Conservation (phyloP, 2,797 vertebrate genomes). For the Urosaurus nigricauda region DNA sequence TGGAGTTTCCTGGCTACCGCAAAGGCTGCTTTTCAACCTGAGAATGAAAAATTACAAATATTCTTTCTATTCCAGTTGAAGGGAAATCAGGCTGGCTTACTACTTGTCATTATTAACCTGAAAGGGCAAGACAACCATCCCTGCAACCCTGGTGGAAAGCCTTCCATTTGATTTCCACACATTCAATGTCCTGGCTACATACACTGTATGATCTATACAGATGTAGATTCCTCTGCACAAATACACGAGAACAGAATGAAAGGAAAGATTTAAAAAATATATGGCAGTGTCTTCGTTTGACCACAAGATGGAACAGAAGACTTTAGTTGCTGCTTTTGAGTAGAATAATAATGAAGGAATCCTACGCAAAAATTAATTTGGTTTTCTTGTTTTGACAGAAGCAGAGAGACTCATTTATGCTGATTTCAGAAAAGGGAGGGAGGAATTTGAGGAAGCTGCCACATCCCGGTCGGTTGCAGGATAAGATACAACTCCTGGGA, state of each 20-base stretch:
- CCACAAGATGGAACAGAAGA: not conserved
- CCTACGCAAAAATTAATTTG: not conserved
- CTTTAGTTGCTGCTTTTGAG: not conserved
- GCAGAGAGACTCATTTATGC: not conserved
- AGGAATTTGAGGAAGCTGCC: not conserved
- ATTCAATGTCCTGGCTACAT: not conserved
- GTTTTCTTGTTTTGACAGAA: not conserved
- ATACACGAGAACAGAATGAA: not conserved
- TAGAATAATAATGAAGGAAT: not conserved
- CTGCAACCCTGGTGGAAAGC: not conserved
- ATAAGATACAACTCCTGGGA: constrained; percentile 5
- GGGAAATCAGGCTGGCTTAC: no score
- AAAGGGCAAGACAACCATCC: no score
- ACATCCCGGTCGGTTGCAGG: not conserved
- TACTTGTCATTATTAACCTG: no score
- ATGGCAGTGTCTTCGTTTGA: not conserved
- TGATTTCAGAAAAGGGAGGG: not conserved
- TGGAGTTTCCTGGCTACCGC: no score
- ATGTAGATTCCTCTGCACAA: not conserved
- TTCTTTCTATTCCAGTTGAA: no score
- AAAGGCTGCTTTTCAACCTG: no score
- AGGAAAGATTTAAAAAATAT: not conserved
- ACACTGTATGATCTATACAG: not conserved
- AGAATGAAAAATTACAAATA: no score
- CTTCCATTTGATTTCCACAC: not conserved